Percentiles rank a stretch among this genome's conserved stretches.
phyloP scores from a whole-genome alignment of 2,797 vertebrate species.

The Bovichtus variegatus region DNA sequence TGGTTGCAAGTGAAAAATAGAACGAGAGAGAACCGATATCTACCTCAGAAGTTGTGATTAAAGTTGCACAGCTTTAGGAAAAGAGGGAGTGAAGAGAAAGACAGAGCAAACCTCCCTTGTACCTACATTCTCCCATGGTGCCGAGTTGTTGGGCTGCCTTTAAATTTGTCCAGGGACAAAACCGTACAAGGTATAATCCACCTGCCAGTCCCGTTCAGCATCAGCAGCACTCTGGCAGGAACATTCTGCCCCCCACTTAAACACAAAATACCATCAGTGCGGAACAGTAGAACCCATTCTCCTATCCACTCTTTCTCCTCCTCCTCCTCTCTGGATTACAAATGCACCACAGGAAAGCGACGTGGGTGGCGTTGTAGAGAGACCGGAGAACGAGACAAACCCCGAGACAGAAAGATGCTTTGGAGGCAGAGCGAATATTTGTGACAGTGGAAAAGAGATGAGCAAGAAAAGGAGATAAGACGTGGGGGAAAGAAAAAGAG shows the following conservation, averaged over 20 bases:
- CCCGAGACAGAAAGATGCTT: slow-evolving; percentile 49
- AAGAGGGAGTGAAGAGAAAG: slow-evolving; percentile 28
- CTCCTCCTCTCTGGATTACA: slow-evolving; percentile 68
- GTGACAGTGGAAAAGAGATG: slow-evolving; percentile 55
- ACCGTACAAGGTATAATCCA: slow-evolving; percentile 84
- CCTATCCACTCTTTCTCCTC: slow-evolving; percentile 47
- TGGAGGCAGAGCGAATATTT: slow-evolving; percentile 58
- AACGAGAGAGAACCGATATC: slow-evolving; percentile 6
- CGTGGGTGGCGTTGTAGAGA: slow-evolving; percentile 62
- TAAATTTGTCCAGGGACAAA: slow-evolving; percentile 87
- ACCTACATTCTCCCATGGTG: slow-evolving; percentile 69
- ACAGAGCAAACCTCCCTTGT: slow-evolving; percentile 39
- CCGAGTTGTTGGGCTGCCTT: slow-evolving; percentile 76
- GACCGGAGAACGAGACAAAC: slow-evolving; percentile 51
- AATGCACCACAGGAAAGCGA: slow-evolving; percentile 63
- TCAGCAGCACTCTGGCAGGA: slow-evolving; percentile 82
- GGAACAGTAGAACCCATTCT: slow-evolving; percentile 79
- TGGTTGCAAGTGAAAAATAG: slow-evolving; percentile 1
- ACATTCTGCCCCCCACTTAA: slow-evolving; percentile 84
- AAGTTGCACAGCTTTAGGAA: slow-evolving; percentile 12
- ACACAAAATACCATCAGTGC: slow-evolving; percentile 85
- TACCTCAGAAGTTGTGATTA: slow-evolving; percentile 6
- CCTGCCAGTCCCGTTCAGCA: slow-evolving; percentile 84
- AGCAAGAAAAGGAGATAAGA: slow-evolving; percentile 62
- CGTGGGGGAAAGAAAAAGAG: slow-evolving; percentile 53